Evolutionary conservation across 2,113 vertebrate species (phyloP).

Genomic region (Canis aureus): DNA sequence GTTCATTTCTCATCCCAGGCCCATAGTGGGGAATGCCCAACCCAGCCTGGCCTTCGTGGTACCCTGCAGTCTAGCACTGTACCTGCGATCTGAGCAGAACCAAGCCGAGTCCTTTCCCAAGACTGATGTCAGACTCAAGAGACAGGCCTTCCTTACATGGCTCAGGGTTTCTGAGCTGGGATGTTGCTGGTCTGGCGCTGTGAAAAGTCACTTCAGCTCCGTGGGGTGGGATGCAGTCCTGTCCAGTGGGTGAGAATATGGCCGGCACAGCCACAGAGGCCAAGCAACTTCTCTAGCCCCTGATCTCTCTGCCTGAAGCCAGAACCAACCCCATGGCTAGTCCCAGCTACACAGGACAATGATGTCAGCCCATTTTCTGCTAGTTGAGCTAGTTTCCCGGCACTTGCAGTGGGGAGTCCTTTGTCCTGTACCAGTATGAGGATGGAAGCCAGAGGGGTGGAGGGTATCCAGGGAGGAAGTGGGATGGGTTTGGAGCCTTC

Average conservation of each 20-base stretch:
- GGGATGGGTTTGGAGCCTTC: background rate
- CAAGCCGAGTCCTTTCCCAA: background rate
- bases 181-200: no score
- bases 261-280: background rate
- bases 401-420: background rate
- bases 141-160: accelerated
- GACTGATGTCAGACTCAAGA: background rate
- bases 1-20: background rate
- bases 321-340: background rate
- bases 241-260: accelerated
- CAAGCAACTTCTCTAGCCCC: background rate
- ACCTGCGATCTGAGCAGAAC: background rate
- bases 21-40: accelerated
- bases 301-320: background rate
- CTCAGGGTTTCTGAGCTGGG: background rate
- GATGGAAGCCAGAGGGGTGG: background rate
- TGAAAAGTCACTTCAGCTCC: background rate
- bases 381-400: background rate
- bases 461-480: background rate
- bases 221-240: accelerated
- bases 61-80: background rate
- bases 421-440: background rate
- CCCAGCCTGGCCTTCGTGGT: background rate
- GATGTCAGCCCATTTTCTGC: background rate
- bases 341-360: background rate